Percentiles rank a stretch among this genome's conserved stretches.
Conservation (phyloP, 2,797 vertebrate species). For the Synanceia verrucosa region DNA sequence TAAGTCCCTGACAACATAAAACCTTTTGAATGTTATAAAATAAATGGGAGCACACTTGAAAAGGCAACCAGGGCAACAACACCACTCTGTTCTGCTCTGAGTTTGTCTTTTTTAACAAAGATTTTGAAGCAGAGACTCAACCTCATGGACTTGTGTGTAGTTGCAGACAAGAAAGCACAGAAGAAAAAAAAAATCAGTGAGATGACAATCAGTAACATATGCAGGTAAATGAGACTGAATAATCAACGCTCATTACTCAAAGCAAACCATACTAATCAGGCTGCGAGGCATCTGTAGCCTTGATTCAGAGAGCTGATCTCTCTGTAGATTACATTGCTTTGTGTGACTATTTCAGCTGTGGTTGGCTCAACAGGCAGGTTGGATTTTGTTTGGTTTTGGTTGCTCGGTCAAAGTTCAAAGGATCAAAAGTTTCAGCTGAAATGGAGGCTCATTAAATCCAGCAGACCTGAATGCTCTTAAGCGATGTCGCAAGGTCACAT, state of each 20-base stretch:
- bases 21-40: no score
- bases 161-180: background rate
- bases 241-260: slow-evolving; percentile 47
- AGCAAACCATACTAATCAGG: slow-evolving; percentile 38
- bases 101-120: background rate
- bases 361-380: background rate
- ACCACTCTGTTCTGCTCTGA: background rate
- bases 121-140: background rate
- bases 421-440: slow-evolving; percentile 7
- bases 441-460: slow-evolving; percentile 26
- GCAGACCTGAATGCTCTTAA: background rate
- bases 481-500: background rate
- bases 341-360: slow-evolving; percentile 7
- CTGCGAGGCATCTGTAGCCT: slow-evolving; percentile 8
- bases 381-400: slow-evolving; percentile 21
- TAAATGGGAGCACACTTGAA: background rate
- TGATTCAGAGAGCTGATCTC: slow-evolving; percentile 22
- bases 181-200: background rate
- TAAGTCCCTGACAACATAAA: no score
- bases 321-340: slow-evolving; percentile 12
- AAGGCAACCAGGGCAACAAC: background rate
- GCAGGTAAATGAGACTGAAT: slow-evolving; percentile 45
- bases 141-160: background rate
- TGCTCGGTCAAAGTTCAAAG: background rate
- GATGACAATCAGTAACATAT: slow-evolving; percentile 53